Conservation (phyloP, 2,888 invertebrate genomes). For the Magallana nippona region DNA sequence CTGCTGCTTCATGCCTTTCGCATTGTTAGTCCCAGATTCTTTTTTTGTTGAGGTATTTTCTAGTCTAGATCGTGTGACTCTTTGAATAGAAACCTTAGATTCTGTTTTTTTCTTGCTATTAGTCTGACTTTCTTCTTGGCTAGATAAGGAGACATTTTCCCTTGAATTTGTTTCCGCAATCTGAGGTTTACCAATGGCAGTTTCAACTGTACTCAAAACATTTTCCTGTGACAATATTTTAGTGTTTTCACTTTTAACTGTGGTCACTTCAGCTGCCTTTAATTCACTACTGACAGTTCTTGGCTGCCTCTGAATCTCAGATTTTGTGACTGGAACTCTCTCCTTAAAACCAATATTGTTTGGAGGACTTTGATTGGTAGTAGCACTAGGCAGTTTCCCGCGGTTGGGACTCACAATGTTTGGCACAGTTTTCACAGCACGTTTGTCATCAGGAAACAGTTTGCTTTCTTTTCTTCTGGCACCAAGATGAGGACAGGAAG, state of each 20-base stretch:
- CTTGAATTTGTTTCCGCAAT: background rate
- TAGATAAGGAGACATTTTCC: background rate
- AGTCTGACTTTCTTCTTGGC: background rate
- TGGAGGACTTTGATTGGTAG: background rate
- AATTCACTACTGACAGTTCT: background rate
- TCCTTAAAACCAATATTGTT: background rate
- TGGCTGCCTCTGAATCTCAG: background rate
- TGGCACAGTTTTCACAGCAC: background rate
- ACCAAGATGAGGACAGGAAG: slow-evolving; percentile 18
- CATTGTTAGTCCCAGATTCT: background rate
- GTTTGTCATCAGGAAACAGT: slow-evolving; percentile 1
- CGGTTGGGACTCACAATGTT: background rate
- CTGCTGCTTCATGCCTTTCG: background rate
- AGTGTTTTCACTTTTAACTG: background rate
- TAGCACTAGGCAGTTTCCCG: background rate
- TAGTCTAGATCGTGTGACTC: slow-evolving; percentile 1
- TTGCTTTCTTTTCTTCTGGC: background rate
- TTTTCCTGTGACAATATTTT: background rate
- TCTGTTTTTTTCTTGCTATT: background rate
- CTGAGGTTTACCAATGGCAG: background rate
- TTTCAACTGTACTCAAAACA: background rate
- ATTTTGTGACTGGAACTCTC: background rate
- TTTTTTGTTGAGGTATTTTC: background rate
- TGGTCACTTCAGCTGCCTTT: background rate
- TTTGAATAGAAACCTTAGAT: background rate